Evolutionary conservation across 2,797 vertebrate species (phyloP).

Genomic region (Nasua narica): DNA sequence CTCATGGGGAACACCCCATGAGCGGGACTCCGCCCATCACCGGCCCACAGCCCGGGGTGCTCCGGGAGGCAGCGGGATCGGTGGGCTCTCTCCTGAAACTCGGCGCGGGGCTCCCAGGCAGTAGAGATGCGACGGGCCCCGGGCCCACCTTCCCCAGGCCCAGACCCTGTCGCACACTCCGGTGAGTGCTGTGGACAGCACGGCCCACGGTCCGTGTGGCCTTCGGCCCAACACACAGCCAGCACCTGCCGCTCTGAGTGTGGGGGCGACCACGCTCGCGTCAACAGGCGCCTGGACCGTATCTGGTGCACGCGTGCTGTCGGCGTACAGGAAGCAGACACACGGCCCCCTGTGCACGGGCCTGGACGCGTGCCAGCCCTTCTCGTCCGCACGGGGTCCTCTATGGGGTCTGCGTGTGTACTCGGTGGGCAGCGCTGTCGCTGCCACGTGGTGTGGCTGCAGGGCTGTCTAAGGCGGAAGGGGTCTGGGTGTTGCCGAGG

Average conservation of each 20-base stretch:
- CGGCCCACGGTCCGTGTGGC: neutral
- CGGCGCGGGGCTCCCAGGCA: neutral
- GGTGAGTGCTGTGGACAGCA: neutral
- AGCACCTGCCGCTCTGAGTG: neutral
- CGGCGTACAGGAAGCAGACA: neutral
- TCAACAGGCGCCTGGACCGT: neutral
- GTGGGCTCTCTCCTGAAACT: neutral
- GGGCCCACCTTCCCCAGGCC: neutral
- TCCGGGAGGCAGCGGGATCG: neutral
- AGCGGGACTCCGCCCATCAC: neutral
- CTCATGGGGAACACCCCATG: neutral
- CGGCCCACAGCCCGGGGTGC: neutral
- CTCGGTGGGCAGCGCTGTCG: fast-evolving
- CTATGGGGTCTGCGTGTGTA: neutral
- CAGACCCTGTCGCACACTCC: neutral
- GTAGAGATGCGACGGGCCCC: neutral
- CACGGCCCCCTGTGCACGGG: neutral
- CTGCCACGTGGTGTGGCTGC: neutral
- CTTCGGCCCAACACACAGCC: neutral
- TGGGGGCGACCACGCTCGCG: neutral
- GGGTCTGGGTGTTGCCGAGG: neutral
- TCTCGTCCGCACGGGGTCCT: neutral
- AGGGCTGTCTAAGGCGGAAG: neutral
- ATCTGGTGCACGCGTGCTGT: fast-evolving
- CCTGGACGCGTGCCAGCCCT: neutral